Base-by-base conservation (phyloP, 2,888 invertebrate species). In the Itoplectis maculator region DNA sequence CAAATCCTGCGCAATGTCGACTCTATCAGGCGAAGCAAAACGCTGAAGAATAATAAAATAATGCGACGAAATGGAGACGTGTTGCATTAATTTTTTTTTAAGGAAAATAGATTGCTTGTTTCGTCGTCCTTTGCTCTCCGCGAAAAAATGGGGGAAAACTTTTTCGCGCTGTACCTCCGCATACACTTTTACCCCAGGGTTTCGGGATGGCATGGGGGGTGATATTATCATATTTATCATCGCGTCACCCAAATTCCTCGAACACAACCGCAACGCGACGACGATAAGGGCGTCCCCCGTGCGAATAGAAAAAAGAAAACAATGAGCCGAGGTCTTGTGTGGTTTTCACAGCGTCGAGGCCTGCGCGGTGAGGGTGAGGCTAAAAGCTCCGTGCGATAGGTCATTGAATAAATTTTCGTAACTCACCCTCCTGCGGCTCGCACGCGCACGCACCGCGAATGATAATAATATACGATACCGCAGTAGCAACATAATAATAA, bases 341-440 rank as follows among this genome's bases (percentile, higher is more conserved):
- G 23, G 8, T 42, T 49, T 8, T 6, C 68, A n/a, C n/a, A n/a
- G 4, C 15, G 15, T 18, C 35, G 49, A 37, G n/a, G 68, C 20
- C 69, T 73, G 49, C n/a, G 65, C 13, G n/a, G n/a, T n/a, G 49
- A 42, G 63, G 54, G 15, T 20, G 20, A 5, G 5, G n/a, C n/a
- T n/a, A 13, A 29, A 68, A 61, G 65, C 51, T 68, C 9, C 18
- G 40, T n/a, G 63, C n/a, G 5, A 35, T 9, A 13, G 37, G 42
- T 70, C 65, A 66, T 51, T 78, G 69, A 74, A 78, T 78, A 78
- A 54, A 74, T 78, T 78, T 74, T 37, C 73, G 37, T 47, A 65
- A 65, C 42, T 9, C n/a, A 20, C 20, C 37, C n/a, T n/a, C n/a
- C 15, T 54, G 13, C 40, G 18, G 45, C n/a, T 15, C n/a, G 0